Base-by-base conservation (phyloP, 2,797 vertebrate genomes). In the Cyprinodon diabolis region DNA sequence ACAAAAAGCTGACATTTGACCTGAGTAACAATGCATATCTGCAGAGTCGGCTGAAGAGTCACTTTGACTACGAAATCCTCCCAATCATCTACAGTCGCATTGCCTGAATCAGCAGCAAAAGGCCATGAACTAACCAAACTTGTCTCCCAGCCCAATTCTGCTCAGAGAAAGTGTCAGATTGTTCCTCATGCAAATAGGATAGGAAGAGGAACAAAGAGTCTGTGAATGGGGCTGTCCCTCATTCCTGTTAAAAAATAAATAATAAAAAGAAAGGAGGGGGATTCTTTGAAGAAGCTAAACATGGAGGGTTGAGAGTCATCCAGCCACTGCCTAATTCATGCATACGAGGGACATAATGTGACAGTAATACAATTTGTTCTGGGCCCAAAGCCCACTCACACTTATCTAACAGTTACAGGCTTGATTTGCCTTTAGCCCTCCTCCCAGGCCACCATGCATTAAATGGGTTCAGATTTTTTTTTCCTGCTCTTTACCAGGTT, bases 341-440 rank as follows among this genome's bases (percentile, higher is more conserved):
- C 89, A 88, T 93, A 89, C 86, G 78, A 74, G 72, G 57, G 84
- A 92, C 90, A 91, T 93, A 91, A 93, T 92, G 89, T 91, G 91
- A 92, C 92, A 92, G 92, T 92, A 93, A 93, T 94, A 91, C 76
- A 92, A 93, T 93, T 92, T 92, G 90, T 89, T 91, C 87, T 90
- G 87, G 92, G 93, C 92, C 87, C 87, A 91, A 88, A 91, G 92
- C 93, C 90, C 88, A 91, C 80, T 83, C 47, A 72, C 87, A 92
- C 90, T 93, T 85, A 90, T 90, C 90, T 88, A 84, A 88, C 83
- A 84, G 89, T 91, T 87, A 84, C 82, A 86, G 79, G 72, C 84
- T 85, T 89, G 85, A 90, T 91, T 89, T 89, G 84, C 89, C 89
- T 86, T 62, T 78, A 47, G 71, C 77, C 80, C 72, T 84, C 84